Base-by-base conservation (phyloP, 2,797 vertebrate species). In the Gymnocypris eckloni region DNA sequence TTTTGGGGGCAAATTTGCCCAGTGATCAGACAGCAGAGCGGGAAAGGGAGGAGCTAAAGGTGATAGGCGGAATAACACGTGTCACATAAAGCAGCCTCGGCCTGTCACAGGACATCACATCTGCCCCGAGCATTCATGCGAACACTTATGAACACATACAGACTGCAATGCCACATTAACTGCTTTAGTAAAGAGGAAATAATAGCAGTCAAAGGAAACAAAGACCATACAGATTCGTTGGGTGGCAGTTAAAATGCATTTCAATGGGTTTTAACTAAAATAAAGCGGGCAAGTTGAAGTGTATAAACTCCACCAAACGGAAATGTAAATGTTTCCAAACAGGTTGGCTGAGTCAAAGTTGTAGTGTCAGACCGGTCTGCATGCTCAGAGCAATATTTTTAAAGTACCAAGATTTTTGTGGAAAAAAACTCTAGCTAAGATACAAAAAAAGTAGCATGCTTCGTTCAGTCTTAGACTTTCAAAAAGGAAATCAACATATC, bases 91-190 rank as follows among this genome's bases (percentile, higher is more conserved):
- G 89, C 90, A 91, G 88, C 84, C 88, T 83, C 67, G 1, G 90
- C 84, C 73, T 93, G 93, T 95, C 95, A 92, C 88, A 61, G 79
- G 37, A 80, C 90, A 95, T 95, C 94, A 92, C 90, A 88, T 96
- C 94, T 92, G 89, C 87, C 87, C 1, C 4, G 88, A 88, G 90
- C 90, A 92, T 86, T 59, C 89, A 88, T 88, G 89, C 85, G 70
- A 66, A 64, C 4, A 22, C 67, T 79, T 3, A 39, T 20, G 12
- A 61, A 25, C 15, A 70, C 79, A 80, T 70, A 87, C 86, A 59
- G 8, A 67, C 77, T 33, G 1, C 76, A 25, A 86, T 79, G 69
- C 33, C 4, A 48, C 80, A 88, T 77, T 52, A 84, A 20, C 33
- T 48, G 67, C 37, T n/a, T 22, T 22, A 6, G n/a, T 56, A 39